Evolutionary conservation across 2,113 vertebrate genomes (phyloP), one percentile per base, ranked within the genome.

Genomic region (Dicentrarchus labrax): DNA sequence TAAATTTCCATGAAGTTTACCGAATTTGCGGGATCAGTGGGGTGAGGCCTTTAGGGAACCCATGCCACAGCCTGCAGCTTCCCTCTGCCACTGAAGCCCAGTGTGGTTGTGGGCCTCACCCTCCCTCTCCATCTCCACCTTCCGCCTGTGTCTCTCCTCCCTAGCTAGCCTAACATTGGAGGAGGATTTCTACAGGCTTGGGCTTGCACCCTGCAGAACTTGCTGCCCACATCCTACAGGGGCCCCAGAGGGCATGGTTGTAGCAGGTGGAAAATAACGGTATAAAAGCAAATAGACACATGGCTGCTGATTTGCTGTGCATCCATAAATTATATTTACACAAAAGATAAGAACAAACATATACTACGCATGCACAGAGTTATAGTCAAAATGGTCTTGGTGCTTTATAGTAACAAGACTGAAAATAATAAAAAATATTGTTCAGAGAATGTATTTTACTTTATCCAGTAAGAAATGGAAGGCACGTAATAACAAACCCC

Each of bases 1-100:
- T 96, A 95, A 90, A 95, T 96, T 96, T 95, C 95, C 94, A 95
- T 94, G 92, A 96, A 94, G 93, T 95, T 95, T 94, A 96, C 95
- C 86, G 81, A 95, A 95, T 96, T 94, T 96, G 94, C 82, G 84
- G 91, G 92, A 93, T 95, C 91, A 85, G 90, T 84, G 75, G 92
- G 86, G 91, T 92, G 86, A 94, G 86, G 90, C 93, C 92, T 24
- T 93, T 81, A 75, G 94, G 92, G 87, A 93, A 86, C 82, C 88
- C 67, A 48, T 91, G 76, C 85, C 75, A 59, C 92, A 53, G 93
- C 94, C 93, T 88, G 45, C 68, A 93, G 95, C 93, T 91, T 90
- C 91, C 89, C 77, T 81, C 86, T 71, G 75, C 66, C 85, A 84
- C 90, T 83, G 82, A 85, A 73, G 72, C 73, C 76, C 82, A 74